Conservation (phyloP, 2,888 invertebrate genomes). For the Lasioglossum vierecki region DNA sequence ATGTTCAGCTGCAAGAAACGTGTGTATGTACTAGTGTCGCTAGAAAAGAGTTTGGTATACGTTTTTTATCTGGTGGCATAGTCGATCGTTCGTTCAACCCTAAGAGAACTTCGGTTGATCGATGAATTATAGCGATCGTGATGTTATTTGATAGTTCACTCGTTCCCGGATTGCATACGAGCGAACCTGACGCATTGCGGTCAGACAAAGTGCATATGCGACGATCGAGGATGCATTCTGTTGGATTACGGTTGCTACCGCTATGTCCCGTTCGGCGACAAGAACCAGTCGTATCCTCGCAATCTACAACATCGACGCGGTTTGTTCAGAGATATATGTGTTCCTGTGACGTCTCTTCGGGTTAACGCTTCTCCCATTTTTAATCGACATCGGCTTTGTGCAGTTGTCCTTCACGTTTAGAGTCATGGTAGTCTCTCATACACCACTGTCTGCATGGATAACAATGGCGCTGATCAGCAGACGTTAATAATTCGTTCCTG, state of each 20-base stretch:
- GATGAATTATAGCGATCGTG: constrained; percentile 70
- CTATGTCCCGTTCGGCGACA: constrained; percentile 87
- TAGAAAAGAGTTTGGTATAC: too few species aligned
- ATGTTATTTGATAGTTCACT: constrained; percentile 82
- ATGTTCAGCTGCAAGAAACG: too few species aligned
- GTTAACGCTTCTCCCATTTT: constrained; percentile 38
- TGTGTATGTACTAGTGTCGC: too few species aligned
- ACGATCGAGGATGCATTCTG: constrained; percentile 87
- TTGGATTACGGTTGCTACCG: constrained; percentile 86
- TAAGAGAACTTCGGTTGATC: neutral
- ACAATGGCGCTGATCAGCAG: neutral
- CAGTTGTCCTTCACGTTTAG: neutral
- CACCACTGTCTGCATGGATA: neutral
- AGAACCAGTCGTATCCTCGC: constrained; percentile 85
- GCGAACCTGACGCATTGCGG: constrained; percentile 82
- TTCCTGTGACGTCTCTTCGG: constrained; percentile 81
- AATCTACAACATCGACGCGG: constrained; percentile 81
- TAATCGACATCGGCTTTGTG: constrained; percentile 8
- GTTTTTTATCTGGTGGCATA: too few species aligned
- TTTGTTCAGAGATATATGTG: constrained; percentile 81
- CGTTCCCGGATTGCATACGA: constrained; percentile 83
- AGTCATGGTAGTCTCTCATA: neutral
- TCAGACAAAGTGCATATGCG: constrained; percentile 85
- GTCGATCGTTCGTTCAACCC: too few species aligned
- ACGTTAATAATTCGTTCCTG: neutral